phyloP scores from a whole-genome alignment of 2,113 vertebrate species.

The Notechis scutatus region DNA sequence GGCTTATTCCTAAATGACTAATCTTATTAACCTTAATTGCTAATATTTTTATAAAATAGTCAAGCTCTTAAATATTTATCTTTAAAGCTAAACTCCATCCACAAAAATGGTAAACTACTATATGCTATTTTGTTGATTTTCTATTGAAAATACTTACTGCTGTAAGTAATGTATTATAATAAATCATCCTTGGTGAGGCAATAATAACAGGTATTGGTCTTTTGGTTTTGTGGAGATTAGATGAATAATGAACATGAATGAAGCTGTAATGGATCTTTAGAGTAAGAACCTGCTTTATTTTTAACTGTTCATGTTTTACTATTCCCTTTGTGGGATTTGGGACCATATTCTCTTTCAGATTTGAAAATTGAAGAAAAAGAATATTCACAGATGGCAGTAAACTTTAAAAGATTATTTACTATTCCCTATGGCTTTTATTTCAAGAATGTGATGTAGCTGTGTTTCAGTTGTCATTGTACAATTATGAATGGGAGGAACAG shows the following conservation, averaged over 20 bases:
- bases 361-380: not conserved
- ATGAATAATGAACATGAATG: not conserved
- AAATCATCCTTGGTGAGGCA: not conserved
- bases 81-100: constrained; percentile 4
- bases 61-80: not conserved
- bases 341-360: not conserved
- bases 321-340: not conserved
- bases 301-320: not conserved
- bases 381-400: not conserved
- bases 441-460: not conserved
- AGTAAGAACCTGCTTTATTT: not conserved
- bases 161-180: not conserved
- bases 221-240: constrained; percentile 1
- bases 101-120: not conserved
- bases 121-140: not conserved
- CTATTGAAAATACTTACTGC: not conserved
- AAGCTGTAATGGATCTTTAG: not conserved
- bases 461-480: not conserved
- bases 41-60: not conserved
- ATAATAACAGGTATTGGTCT: accelerated
- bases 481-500: not conserved
- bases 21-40: not conserved
- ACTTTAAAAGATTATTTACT: constrained; percentile 7
- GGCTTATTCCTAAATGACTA: not conserved
- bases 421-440: constrained; percentile 20